phyloP scores from a whole-genome alignment of 2,888 invertebrate species.

The Aricia artaxerxes region DNA sequence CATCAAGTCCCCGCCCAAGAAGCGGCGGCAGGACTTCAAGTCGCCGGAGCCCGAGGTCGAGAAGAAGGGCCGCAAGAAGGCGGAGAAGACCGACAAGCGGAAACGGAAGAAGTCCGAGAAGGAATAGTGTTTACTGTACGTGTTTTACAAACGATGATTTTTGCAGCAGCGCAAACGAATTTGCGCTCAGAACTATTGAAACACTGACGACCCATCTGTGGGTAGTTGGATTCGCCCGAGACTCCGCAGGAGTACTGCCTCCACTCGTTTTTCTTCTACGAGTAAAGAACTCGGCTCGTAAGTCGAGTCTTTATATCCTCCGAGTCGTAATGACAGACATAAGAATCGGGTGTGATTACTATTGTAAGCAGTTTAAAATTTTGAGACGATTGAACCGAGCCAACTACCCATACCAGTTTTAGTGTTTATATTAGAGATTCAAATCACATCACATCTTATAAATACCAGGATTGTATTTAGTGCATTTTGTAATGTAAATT shows the following conservation, averaged over 20 bases:
- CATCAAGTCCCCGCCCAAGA: conserved; percentile 63
- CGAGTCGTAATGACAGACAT: neutral
- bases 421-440: conserved; percentile 13
- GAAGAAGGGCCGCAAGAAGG: conserved; percentile 49
- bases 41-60: conserved; percentile 56
- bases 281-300: neutral
- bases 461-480: neutral
- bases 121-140: conserved; percentile 72
- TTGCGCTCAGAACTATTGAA: conserved; percentile 41
- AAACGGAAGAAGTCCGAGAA: conserved; percentile 68
- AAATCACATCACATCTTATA: neutral
- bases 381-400: neutral
- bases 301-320: neutral
- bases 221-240: conserved; percentile 31
- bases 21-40: conserved; percentile 56
- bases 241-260: neutral
- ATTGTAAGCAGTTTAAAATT: neutral
- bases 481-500: neutral
- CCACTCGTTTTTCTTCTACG: neutral
- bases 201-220: conserved; percentile 25
- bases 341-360: neutral
- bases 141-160: conserved; percentile 58
- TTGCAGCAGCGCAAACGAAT: conserved; percentile 40
- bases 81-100: conserved; percentile 52
- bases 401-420: neutral